Percentiles rank a stretch among this genome's conserved stretches.
Conservation (phyloP, 2,888 invertebrate genomes). For the Nephrocerus scutellatus region DNA sequence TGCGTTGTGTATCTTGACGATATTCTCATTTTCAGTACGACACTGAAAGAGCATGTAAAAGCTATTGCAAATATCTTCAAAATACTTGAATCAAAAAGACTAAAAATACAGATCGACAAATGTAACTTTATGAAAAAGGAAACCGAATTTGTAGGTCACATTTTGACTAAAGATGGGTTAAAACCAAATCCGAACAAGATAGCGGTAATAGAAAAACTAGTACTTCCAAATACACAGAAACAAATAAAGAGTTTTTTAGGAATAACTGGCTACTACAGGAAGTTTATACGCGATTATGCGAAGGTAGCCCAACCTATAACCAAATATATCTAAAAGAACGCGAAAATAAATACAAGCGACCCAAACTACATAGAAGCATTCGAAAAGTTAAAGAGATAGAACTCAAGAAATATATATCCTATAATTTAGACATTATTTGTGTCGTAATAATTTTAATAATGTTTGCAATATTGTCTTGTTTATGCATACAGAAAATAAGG, state of each 20-base stretch:
- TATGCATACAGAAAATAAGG: too few species aligned
- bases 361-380: too few species aligned
- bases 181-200: slow-evolving; percentile 18
- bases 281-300: too few species aligned
- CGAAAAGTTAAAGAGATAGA: too few species aligned
- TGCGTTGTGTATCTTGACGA: slow-evolving; percentile 20
- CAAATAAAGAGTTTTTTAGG: slow-evolving; percentile 20
- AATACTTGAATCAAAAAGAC: slow-evolving; percentile 7
- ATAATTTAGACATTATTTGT: too few species aligned
- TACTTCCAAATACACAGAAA: slow-evolving; percentile 15
- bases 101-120: slow-evolving; percentile 19
- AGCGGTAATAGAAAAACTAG: slow-evolving; percentile 9
- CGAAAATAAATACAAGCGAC: too few species aligned
- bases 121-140: slow-evolving; percentile 15
- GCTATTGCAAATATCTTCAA: slow-evolving; percentile 13
- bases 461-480: too few species aligned
- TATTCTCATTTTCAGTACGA: slow-evolving; percentile 17
- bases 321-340: too few species aligned
- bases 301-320: slow-evolving; percentile 11
- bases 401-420: too few species aligned
- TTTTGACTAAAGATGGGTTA: slow-evolving; percentile 14
- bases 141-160: slow-evolving; percentile 17
- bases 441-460: too few species aligned
- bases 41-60: slow-evolving; percentile 14
- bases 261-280: slow-evolving; percentile 17